These are phyloP conservation scores for Leptopilina syphax DNA, from an alignment of 2,888 invertebrate species.

Conservation along the genomic window DNA sequence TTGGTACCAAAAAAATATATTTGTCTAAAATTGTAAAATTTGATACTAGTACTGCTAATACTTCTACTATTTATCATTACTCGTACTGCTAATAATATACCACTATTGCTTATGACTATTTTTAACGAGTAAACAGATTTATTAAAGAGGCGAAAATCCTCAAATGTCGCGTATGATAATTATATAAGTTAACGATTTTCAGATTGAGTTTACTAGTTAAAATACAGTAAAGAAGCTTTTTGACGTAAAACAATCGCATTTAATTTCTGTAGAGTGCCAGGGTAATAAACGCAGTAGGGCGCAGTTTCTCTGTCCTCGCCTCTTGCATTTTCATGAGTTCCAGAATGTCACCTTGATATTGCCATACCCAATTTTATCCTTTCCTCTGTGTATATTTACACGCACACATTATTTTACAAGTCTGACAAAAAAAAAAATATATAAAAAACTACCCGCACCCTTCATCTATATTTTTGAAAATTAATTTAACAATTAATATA, in stretches of 20 bases:
- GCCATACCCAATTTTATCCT: slow-evolving; percentile 8
- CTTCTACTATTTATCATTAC: too few species aligned
- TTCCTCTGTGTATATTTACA: background rate
- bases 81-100: too few species aligned
- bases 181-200: background rate
- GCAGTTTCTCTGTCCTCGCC: slow-evolving; percentile 34
- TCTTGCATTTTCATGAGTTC: slow-evolving; percentile 54
- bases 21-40: too few species aligned
- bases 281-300: slow-evolving; percentile 47
- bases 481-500: too few species aligned
- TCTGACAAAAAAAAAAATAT: too few species aligned
- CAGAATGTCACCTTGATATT: slow-evolving; percentile 19
- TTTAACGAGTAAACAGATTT: too few species aligned
- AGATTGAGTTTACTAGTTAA: slow-evolving; percentile 15
- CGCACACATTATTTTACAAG: background rate
- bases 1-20: too few species aligned
- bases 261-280: slow-evolving; percentile 22
- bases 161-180: background rate
- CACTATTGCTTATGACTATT: too few species aligned
- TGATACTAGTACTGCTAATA: too few species aligned
- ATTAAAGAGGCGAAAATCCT: too few species aligned
- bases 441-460: too few species aligned
- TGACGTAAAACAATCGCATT: slow-evolving; percentile 29
- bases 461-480: too few species aligned
- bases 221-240: slow-evolving; percentile 16